phyloP scores from a whole-genome alignment of 1,140 invertebrate species.

The Phenacoccus solenopsis region DNA sequence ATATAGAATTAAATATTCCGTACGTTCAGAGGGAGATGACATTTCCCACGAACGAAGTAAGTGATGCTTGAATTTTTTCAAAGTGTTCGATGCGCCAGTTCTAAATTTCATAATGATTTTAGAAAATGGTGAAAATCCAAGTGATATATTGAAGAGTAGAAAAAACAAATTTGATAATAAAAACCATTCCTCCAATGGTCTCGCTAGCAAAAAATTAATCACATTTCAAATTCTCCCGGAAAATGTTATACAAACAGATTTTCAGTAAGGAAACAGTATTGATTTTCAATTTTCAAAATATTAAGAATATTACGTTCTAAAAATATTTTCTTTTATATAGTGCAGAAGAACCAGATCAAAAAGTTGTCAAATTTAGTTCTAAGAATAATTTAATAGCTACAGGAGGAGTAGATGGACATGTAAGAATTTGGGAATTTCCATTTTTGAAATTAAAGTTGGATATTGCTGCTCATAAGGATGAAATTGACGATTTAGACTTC shows the following conservation, averaged over 20 bases:
- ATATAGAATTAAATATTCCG: slow-evolving; percentile 53
- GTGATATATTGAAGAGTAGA: not conserved
- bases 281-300: not conserved
- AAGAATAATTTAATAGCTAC: slow-evolving; percentile 71
- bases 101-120: not conserved
- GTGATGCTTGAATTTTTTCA: not conserved
- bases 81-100: not conserved
- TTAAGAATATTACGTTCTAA: not conserved
- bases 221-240: not conserved
- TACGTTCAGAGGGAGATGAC: slow-evolving; percentile 3
- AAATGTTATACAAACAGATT: not conserved
- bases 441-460: slow-evolving; percentile 47
- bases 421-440: slow-evolving; percentile 82
- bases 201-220: not conserved
- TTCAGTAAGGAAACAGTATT: not conserved
- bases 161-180: not conserved
- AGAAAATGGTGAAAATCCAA: not conserved
- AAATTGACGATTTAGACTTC: slow-evolving; percentile 86
- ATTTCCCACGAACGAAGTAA: slow-evolving; percentile 23
- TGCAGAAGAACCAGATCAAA: slow-evolving; percentile 63
- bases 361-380: slow-evolving; percentile 67
- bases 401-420: slow-evolving; percentile 74
- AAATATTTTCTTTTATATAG: slow-evolving; percentile 28
- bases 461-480: slow-evolving; percentile 58
- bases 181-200: not conserved